Conservation (phyloP, 2,113 vertebrate species). For the Xenopus tropicalis region DNA sequence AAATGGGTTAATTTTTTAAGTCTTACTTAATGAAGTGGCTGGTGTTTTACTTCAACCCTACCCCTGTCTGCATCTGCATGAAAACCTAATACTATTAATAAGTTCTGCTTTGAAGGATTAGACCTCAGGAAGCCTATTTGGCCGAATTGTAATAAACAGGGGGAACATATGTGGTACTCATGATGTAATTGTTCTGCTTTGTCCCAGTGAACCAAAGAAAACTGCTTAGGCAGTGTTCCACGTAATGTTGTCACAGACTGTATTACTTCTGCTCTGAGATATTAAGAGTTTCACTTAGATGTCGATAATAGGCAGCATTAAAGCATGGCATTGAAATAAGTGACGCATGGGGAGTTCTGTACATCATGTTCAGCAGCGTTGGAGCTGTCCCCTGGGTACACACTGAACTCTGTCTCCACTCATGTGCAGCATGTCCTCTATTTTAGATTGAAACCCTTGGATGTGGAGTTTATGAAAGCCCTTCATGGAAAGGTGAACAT, state of each 20-base stretch:
- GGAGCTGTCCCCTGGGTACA: neutral
- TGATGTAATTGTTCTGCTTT: neutral
- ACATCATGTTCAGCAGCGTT: too few species aligned
- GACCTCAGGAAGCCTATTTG: neutral
- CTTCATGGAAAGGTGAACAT: constrained; percentile 90
- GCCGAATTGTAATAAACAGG: neutral
- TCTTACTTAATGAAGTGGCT: constrained; percentile 13
- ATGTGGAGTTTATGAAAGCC: constrained; percentile 89
- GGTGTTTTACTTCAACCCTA: neutral
- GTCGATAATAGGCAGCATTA: too few species aligned
- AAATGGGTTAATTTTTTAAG: constrained; percentile 4
- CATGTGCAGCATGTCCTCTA: neutral
- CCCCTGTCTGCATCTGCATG: neutral
- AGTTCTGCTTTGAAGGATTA: constrained; percentile 18
- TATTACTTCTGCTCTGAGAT: too few species aligned
- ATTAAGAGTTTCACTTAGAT: too few species aligned
- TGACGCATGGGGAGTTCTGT: too few species aligned
- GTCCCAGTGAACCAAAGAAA: too few species aligned
- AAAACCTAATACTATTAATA: constrained; percentile 9
- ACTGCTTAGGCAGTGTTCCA: too few species aligned
- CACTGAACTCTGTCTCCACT: neutral
- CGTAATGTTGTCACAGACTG: too few species aligned
- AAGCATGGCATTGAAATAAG: too few species aligned
- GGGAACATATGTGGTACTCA: neutral
- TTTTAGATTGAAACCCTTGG: constrained; percentile 78